Base-by-base conservation (phyloP, 2,888 invertebrate species). In the Meiosimyza decipiens region DNA sequence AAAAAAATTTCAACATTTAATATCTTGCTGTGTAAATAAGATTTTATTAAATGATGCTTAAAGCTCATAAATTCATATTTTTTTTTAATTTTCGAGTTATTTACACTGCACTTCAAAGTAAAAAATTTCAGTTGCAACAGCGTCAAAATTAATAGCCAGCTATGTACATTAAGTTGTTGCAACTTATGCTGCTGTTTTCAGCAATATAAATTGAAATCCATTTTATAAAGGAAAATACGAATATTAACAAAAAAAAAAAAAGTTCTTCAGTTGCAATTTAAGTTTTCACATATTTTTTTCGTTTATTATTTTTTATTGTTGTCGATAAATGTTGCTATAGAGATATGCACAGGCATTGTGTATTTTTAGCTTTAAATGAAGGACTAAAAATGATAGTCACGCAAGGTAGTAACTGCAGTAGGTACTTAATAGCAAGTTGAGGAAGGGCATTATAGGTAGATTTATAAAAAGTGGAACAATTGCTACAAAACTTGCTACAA, bases 261-360 rank as follows among this genome's bases (percentile, higher is more conserved):
- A 40, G 40, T 40, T 40, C 9, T 40, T 40, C 40, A 40, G 40
- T 40, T 40, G 40, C 40, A 40, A 9, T 40, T 40, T 40, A 9
- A 7, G 40, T 40, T 40, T 9, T 9, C 40, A 40, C 13, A 9
- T 12, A 18, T 57, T 57, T 22, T 28, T 28, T 33, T 59, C 28
- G 22, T 59, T 33, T 59, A 12, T 18, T 28, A 15, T 22, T 22
- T 9, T 33, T 60, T 51, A 69, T 59, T 59, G 22, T 62, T 64
- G 64, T 64, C 64, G 28, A 64, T 64, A 50, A 22, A 64, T 51
- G 51, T 64, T 50, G 64, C 50, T 50, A 64, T 64, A 50, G 64
- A 12, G 51, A 64, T 59, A 16, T 49, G 22, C 59, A 40, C 64
- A 50, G 28, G 51, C 22, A 28, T 51, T 64, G 50, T 64, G 50